phyloP scores from a whole-genome alignment of 2,888 invertebrate genomes.

The Pyralis farinalis region DNA sequence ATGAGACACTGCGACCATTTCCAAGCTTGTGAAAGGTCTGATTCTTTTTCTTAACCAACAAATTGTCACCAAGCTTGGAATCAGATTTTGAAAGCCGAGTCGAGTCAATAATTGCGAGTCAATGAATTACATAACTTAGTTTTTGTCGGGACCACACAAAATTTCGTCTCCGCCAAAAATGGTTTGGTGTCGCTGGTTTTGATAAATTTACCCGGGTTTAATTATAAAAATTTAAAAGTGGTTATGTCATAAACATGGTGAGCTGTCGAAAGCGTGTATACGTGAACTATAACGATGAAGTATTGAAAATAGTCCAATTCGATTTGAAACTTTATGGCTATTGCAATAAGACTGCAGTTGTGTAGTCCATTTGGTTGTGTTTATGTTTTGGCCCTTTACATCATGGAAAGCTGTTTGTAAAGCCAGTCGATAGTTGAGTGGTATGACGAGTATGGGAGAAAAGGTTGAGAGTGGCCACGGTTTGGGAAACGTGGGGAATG shows the following conservation, averaged over 20 bases:
- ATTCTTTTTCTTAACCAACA: too few relatives aligned
- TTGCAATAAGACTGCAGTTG: conserved; percentile 10
- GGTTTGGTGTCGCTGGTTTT: conserved; percentile 13
- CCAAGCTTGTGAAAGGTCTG: too few relatives aligned
- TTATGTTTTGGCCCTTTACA: conserved; percentile 28
- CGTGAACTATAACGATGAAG: conserved; percentile 12
- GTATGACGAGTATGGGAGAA: conserved; percentile 38
- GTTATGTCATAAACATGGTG: conserved; percentile 19
- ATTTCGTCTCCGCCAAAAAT: not conserved
- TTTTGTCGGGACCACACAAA: too few relatives aligned
- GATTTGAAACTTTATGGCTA: conserved; percentile 11
- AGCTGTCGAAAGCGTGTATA: conserved; percentile 14
- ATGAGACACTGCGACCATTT: too few relatives aligned
- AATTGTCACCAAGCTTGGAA: too few relatives aligned
- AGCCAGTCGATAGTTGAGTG: conserved; percentile 30
- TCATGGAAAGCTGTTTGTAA: conserved; percentile 48
- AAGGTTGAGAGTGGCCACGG: conserved; percentile 31
- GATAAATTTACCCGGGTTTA: not conserved
- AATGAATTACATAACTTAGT: too few relatives aligned
- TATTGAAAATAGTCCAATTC: not conserved
- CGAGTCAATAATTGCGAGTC: too few relatives aligned
- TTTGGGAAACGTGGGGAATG: conserved; percentile 13
- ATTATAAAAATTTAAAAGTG: too few relatives aligned
- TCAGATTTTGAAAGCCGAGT: too few relatives aligned
- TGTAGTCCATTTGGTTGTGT: conserved; percentile 7